Evolutionary conservation across 2,888 invertebrate species (phyloP), one percentile per base, ranked within the genome.

Genomic region (Sarcophaga subvicina): DNA sequence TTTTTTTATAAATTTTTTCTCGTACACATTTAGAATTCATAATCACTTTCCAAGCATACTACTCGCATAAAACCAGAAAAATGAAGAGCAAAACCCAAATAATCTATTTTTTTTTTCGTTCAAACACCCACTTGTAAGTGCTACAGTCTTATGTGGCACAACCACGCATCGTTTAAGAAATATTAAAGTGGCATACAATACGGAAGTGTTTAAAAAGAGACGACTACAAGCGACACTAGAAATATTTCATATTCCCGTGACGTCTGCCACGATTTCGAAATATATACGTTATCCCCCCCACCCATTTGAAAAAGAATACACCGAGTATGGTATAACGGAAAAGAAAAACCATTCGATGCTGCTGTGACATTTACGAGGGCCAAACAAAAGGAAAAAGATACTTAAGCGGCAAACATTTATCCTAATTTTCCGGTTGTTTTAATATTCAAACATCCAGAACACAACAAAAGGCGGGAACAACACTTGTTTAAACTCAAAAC

Each of bases 241-340:
- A 85, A 77, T 83, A 84, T 73, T 88, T 88, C 85, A 88, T 85
- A 85, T 88, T 83, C 85, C 85, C 82, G 78, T 80, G 80, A 83
- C 85, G 82, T 85, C 80, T 80, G 85, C 85, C 80, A 82, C 67
- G 79, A 64, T 64, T 78, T 59, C 20, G 45, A 17, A 60, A 70
- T 49, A 66, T 72, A 59, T 54, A 54, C 0, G 54, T 20, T 59
- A 6, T 10, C 6, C 37, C 47, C 27, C 60, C 66, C 27, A 20
- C 49, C 22, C 45, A 25, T 62, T 27, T 14, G 5, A 37, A 17
- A 62, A 62, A 14, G 47, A 8, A 47, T 47, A 25, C 6, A 22
- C 37, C 37, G 11, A 81, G 69, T 54, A 69, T 66, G 76, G 64
- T 71, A 80, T 77, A 80, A 77, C 72, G 71, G 73, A 25, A 62